Evolutionary conservation across 2,888 invertebrate species (phyloP), one percentile per base, ranked within the genome.

Genomic region (Xestia c-nigrum): DNA sequence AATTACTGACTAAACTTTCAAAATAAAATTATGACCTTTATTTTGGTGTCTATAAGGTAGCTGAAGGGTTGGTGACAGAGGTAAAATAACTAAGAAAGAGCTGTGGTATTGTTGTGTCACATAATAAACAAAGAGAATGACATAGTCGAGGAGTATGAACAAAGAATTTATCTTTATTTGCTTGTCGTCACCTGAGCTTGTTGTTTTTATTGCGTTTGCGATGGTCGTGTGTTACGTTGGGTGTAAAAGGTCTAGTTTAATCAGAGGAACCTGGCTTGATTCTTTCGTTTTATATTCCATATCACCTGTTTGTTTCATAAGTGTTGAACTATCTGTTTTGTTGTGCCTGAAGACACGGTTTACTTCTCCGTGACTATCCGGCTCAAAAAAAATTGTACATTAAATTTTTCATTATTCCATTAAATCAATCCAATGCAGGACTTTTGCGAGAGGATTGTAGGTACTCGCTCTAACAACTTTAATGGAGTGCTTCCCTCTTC

Each of bases 121-220:
- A 65, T 72, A 78, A 50, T 78, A 66, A 82, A 78, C 72, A 78
- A 69, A 70, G 46, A 14, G 43, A 66, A 50, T 73, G 70, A 76
- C 50, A 70, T 24, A 63, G 31, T 10, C 38, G 47, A 52, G 61
- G 59, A 61, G 40, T 31, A 61, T 5, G 71, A 61, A 78, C 83
- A 66, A 38, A 47, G 83, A 78, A 78, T 78, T 67, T 79, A 76
- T 82, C 57, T 79, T 78, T 78, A 80, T 80, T 78, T 78, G 79
- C 57, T 78, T 71, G 78, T 80, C 19, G 66, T 55, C 71, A 83
- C 47, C 66, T 70, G 46, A 38, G 52, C 59, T 66, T 67, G 83
- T 55, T 55, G 64, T 61, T 66, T 83, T 83, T 78, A 63, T 83
- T 61, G 38, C 50, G 38, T 61, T 46, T 38, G 57, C 38, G 50